phyloP scores from a whole-genome alignment of 2,113 vertebrate genomes.

The Ictalurus punctatus region DNA sequence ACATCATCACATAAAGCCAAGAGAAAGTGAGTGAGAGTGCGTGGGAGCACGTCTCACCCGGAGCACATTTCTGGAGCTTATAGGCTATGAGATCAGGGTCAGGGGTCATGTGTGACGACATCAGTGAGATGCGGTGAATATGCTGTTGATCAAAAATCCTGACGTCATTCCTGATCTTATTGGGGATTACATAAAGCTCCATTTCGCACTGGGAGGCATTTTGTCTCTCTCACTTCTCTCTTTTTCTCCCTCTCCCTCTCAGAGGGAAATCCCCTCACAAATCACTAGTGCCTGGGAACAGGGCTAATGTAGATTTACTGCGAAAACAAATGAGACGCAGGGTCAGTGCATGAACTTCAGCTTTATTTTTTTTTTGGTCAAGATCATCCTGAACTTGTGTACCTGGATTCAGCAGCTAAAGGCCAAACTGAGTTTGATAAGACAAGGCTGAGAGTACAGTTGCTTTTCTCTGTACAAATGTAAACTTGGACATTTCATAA shows the following conservation, averaged over 20 bases:
- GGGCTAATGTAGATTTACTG: slow-evolving; percentile 42
- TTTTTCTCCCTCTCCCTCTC: slow-evolving; percentile 19
- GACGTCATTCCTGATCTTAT: slow-evolving; percentile 46
- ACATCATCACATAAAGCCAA: neutral
- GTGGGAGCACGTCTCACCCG: slow-evolving; percentile 2
- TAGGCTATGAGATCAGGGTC: slow-evolving; percentile 38
- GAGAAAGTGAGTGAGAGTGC: neutral
- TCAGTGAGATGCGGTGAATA: slow-evolving; percentile 42
- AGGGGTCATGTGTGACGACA: slow-evolving; percentile 49
- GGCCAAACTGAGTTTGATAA: neutral
- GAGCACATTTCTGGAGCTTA: slow-evolving; percentile 17
- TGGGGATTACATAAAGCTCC: slow-evolving; percentile 26
- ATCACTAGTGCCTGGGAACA: slow-evolving; percentile 43
- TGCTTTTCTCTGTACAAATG: neutral
- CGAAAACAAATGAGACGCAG: slow-evolving; percentile 12
- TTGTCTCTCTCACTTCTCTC: slow-evolving; percentile 22
- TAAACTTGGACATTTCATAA: neutral
- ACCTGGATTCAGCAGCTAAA: slow-evolving; percentile 5
- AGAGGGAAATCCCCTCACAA: slow-evolving; percentile 52
- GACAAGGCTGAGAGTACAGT: neutral
- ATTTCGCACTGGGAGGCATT: slow-evolving; percentile 6
- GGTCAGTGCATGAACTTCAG: neutral
- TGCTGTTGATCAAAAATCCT: slow-evolving; percentile 53
- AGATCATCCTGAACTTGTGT: neutral
- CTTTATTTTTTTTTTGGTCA: neutral